These are phyloP conservation scores for Leptarthrus brevirostris DNA, from an alignment of 2,888 invertebrate genomes.

Conservation along the genomic window DNA sequence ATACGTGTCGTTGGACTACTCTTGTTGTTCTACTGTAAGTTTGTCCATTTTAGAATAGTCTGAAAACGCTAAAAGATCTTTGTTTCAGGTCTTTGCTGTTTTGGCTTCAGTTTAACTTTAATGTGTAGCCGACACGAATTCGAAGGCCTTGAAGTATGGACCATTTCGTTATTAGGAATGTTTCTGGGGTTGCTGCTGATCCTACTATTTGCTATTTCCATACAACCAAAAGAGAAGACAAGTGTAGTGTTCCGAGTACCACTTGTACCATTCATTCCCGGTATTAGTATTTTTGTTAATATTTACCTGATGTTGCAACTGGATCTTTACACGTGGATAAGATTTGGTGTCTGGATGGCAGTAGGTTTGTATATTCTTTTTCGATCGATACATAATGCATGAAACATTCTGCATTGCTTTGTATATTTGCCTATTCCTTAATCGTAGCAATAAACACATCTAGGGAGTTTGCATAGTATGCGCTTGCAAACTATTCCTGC, in stretches of 20 bases:
- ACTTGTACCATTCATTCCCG: conserved; percentile 83
- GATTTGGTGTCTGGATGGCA: conserved; percentile 84
- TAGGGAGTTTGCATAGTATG: too few species aligned
- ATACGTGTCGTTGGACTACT: conserved; percentile 62
- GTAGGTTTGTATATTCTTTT: conserved; percentile 72
- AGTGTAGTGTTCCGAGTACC: conserved; percentile 75
- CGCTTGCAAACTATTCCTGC: too few species aligned
- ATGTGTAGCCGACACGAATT: conserved; percentile 60
- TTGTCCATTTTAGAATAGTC: background rate
- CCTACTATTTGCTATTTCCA: conserved; percentile 60
- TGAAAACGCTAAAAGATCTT: background rate
- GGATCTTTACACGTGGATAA: conserved; percentile 82
- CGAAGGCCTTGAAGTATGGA: conserved; percentile 59
- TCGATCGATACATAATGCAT: background rate
- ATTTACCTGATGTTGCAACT: conserved; percentile 87
- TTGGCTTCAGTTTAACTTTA: conserved; percentile 61
- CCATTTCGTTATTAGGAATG: conserved; percentile 57
- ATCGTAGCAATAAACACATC: too few species aligned
- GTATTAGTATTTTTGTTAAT: conserved; percentile 84
- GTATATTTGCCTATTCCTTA: too few species aligned
- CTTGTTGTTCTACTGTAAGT: conserved; percentile 62
- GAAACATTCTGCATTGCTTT: too few species aligned
- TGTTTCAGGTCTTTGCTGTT: conserved; percentile 60
- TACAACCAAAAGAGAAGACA: conserved; percentile 62
- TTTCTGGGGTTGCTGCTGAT: conserved; percentile 58